Evolutionary conservation across 2,113 vertebrate species (phyloP).

Genomic region (Grammomys surdaster): DNA sequence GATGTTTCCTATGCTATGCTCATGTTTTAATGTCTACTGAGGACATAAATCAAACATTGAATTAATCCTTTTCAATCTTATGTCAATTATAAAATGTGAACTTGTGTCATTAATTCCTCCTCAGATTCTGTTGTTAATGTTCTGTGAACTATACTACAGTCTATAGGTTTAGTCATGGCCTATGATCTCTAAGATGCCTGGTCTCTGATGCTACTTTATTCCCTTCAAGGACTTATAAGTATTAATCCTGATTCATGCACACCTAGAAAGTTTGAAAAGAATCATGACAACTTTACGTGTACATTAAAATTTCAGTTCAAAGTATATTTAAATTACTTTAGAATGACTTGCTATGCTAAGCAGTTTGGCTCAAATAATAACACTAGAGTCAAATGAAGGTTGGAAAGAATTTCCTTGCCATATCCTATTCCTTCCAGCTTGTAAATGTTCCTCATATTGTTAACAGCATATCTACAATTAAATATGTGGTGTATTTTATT

Average conservation of each 20-base stretch:
- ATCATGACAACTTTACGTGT: background rate
- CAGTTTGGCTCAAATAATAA: conserved; percentile 63
- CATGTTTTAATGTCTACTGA: background rate
- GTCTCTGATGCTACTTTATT: too few relatives aligned
- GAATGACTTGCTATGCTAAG: conserved; percentile 65
- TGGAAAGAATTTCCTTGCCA: conserved; percentile 33
- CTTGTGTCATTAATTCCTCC: background rate
- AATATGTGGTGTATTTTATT: conserved; percentile 70
- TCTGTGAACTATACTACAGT: background rate
- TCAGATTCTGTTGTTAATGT: background rate
- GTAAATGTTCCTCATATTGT: conserved; percentile 44
- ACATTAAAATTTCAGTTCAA: conserved; percentile 1
- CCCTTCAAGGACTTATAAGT: background rate
- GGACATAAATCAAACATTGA: background rate
- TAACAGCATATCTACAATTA: conserved; percentile 69
- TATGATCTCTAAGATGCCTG: background rate
- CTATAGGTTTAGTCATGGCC: background rate
- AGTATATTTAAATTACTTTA: conserved; percentile 66
- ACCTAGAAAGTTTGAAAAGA: conserved; percentile 54
- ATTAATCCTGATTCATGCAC: background rate
- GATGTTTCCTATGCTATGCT: background rate
- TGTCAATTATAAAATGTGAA: background rate
- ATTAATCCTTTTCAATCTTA: background rate
- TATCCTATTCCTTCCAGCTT: conserved; percentile 28
- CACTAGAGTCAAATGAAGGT: conserved; percentile 34